phyloP scores from a whole-genome alignment of 2,113 vertebrate species.

The Chaenogobius annularis region DNA sequence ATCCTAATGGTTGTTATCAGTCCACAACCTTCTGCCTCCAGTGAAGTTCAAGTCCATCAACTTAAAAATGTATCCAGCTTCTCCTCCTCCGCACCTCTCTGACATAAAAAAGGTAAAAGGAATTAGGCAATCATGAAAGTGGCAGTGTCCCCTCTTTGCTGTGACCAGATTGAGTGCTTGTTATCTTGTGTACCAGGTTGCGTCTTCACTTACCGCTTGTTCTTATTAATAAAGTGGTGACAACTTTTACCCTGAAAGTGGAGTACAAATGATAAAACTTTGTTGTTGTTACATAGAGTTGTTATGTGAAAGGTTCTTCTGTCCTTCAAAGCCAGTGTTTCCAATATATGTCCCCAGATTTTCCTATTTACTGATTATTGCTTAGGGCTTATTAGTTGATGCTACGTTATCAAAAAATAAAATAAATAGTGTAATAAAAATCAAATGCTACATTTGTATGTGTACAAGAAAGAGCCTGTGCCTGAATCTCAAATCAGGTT shows the following conservation, averaged over 20 bases:
- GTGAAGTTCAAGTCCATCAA: constrained; percentile 67
- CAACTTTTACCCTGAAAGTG: constrained; percentile 33
- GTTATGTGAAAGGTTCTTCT: background rate
- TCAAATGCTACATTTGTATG: background rate
- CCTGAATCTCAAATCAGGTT: too few species aligned
- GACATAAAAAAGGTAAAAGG: constrained; percentile 24
- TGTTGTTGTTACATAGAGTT: constrained; percentile 6
- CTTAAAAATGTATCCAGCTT: constrained; percentile 51
- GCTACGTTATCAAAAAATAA: background rate
- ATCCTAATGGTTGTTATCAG: constrained; percentile 58
- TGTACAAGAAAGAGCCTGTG: background rate
- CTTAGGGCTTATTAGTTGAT: constrained; percentile 8
- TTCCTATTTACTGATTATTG: constrained; percentile 24
- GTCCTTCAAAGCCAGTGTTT: constrained; percentile 15
- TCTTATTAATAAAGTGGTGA: constrained; percentile 34
- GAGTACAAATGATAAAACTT: constrained; percentile 26
- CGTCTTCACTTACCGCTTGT: constrained; percentile 20
- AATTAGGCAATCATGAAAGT: constrained; percentile 44
- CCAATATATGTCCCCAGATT: background rate
- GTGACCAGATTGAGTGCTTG: constrained; percentile 39
- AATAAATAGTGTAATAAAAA: too few species aligned
- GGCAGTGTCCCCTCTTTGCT: constrained; percentile 1
- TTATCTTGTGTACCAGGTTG: constrained; percentile 53
- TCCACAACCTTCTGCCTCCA: constrained; percentile 40
- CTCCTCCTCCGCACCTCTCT: constrained; percentile 33